A percentile compares a stretch with the other conserved stretches of the same genome.
These are phyloP conservation scores for Ceyx margarethae DNA, from an alignment of 2,113 vertebrate genomes.

Conservation along the genomic window DNA sequence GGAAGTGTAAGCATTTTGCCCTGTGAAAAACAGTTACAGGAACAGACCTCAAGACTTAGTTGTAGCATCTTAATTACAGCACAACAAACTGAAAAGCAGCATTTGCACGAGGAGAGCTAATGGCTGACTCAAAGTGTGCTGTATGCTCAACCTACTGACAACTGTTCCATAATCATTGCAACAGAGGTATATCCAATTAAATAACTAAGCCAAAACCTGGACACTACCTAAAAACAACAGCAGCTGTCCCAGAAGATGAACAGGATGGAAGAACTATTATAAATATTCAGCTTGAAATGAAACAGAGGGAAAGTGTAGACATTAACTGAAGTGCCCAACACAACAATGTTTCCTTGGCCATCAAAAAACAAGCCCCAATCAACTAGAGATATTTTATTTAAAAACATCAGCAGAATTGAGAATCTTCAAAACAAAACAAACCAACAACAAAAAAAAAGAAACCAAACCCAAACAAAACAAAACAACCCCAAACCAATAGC, in stretches of 20 bases:
- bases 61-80: background rate
- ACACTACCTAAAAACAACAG: background rate
- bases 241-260: background rate
- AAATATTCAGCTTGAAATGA: background rate
- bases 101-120: background rate
- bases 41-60: background rate
- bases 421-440: background rate
- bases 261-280: background rate
- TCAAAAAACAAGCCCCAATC: background rate
- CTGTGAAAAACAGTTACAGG: background rate
- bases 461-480: background rate
- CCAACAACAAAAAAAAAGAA: no score
- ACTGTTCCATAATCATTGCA: background rate
- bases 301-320: background rate
- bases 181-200: background rate
- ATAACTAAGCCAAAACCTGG: background rate
- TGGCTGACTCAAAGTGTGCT: background rate
- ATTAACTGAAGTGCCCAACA: background rate
- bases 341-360: background rate
- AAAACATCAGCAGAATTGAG: background rate
- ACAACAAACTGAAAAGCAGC: background rate
- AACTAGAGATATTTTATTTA: background rate
- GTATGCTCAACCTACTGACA: background rate
- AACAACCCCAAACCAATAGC: background rate
- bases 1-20: background rate